Percentiles rank a stretch among this genome's conserved stretches.
Evolutionary conservation across 92 coral and sea anemone genomes (phyloP).

Genomic region (Bergia sp.): DNA sequence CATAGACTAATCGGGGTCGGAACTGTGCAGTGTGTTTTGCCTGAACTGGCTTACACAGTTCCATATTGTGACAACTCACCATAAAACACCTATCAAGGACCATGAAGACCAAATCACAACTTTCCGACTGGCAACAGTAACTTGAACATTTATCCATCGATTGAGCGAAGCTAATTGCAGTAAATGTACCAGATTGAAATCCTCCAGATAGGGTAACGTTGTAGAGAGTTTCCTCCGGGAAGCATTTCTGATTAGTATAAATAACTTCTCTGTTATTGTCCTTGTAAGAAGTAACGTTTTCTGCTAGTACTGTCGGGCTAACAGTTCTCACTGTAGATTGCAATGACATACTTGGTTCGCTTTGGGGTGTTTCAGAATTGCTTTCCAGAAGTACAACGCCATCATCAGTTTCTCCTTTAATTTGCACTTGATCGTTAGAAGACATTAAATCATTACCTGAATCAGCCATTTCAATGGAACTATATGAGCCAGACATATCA

Average conservation of each 20-base stretch:
- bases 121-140: constrained; percentile 63
- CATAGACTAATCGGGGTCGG: constrained; percentile 57
- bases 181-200: constrained; percentile 70
- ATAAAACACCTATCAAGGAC: constrained; percentile 78
- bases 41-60: constrained; percentile 59
- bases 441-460: background rate
- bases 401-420: background rate
- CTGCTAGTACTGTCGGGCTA: background rate
- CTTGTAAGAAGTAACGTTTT: background rate
- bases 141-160: constrained; percentile 72
- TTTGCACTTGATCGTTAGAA: background rate
- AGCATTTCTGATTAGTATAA: constrained; percentile 36
- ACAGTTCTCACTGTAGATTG: no score
- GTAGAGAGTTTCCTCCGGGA: constrained; percentile 33
- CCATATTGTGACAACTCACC: constrained; percentile 55
- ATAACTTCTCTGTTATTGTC: background rate
- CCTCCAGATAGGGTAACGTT: constrained; percentile 85
- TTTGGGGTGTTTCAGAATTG: background rate
- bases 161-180: constrained; percentile 58
- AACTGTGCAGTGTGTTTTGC: constrained; percentile 54
- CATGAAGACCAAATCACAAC: constrained; percentile 79
- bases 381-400: background rate
- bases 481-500: background rate
- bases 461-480: background rate
- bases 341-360: no score